A percentile compares a stretch with the other conserved stretches of the same genome.
These are phyloP conservation scores for Steatocranus sp. DNA, from an alignment of 2,797 vertebrate species.

Conservation along the genomic window DNA sequence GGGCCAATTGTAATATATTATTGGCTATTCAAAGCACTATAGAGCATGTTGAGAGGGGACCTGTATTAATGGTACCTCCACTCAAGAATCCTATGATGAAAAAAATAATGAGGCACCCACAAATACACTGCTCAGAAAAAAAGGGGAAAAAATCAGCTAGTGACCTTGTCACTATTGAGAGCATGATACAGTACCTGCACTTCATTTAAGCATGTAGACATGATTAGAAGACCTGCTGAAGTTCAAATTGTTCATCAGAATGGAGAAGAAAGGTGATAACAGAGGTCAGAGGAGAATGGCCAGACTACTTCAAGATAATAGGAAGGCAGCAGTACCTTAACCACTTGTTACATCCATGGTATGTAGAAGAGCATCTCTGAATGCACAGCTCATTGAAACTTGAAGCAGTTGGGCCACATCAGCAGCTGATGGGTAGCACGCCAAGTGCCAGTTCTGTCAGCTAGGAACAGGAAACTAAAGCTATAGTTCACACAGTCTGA, in stretches of 20 bases:
- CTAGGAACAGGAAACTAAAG: background rate
- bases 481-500: background rate
- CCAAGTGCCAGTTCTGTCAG: background rate
- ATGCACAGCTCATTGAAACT: background rate
- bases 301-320: background rate
- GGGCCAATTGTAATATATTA: background rate
- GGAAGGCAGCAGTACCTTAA: background rate
- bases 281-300: background rate
- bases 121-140: background rate
- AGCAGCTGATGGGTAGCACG: background rate
- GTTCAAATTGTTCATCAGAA: background rate
- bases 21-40: background rate
- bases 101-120: background rate
- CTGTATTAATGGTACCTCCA: background rate
- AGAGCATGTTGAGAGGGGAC: background rate
- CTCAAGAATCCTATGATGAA: background rate
- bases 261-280: background rate
- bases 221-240: background rate
- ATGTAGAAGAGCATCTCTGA: background rate
- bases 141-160: background rate
- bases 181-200: background rate
- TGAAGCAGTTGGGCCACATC: background rate
- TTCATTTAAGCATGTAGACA: background rate
- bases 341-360: background rate
- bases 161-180: background rate